Percentiles rank a stretch among this genome's conserved stretches.
Evolutionary conservation across 92 coral and sea anemone genomes (phyloP).

Genomic region (Montipora capitata): DNA sequence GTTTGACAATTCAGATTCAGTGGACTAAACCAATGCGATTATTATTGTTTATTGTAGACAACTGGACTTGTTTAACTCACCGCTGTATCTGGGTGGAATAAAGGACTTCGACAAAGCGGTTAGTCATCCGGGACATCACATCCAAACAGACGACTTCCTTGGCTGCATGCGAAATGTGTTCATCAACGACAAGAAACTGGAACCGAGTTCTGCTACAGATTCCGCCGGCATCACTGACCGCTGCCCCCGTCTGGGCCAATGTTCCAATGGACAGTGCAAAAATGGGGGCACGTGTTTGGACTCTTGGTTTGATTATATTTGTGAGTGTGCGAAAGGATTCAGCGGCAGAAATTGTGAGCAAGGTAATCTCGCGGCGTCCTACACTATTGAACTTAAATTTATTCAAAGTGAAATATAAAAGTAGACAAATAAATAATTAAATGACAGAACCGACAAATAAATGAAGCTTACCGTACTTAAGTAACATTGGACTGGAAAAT

Average conservation of each 20-base stretch:
- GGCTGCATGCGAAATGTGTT: slow-evolving; percentile 96
- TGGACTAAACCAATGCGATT: no score
- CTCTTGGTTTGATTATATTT: slow-evolving; percentile 91
- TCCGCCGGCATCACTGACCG: slow-evolving; percentile 72
- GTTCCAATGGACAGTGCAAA: slow-evolving; percentile 73
- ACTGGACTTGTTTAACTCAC: slow-evolving; percentile 83
- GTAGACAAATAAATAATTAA: no score
- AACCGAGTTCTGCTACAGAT: slow-evolving; percentile 59
- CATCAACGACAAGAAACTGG: slow-evolving; percentile 77
- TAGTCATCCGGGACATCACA: slow-evolving; percentile 79
- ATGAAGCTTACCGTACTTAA: no score
- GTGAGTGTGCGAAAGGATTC: slow-evolving; percentile 87
- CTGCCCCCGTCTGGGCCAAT: slow-evolving; percentile 90
- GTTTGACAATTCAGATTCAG: no score
- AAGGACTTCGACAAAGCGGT: slow-evolving; percentile 83
- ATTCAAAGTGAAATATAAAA: no score
- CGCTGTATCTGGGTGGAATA: slow-evolving; percentile 92
- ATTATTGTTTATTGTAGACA: slow-evolving; percentile 56
- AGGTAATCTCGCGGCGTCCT: slow-evolving; percentile 53
- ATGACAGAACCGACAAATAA: no score
- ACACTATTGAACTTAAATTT: no score
- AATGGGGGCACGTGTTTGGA: slow-evolving; percentile 90
- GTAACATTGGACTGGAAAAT: no score
- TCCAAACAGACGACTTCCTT: slow-evolving; percentile 86
- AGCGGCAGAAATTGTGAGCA: slow-evolving; percentile 85